phyloP scores from a whole-genome alignment of 2,113 vertebrate genomes.

The Tragelaphus buxtoni region DNA sequence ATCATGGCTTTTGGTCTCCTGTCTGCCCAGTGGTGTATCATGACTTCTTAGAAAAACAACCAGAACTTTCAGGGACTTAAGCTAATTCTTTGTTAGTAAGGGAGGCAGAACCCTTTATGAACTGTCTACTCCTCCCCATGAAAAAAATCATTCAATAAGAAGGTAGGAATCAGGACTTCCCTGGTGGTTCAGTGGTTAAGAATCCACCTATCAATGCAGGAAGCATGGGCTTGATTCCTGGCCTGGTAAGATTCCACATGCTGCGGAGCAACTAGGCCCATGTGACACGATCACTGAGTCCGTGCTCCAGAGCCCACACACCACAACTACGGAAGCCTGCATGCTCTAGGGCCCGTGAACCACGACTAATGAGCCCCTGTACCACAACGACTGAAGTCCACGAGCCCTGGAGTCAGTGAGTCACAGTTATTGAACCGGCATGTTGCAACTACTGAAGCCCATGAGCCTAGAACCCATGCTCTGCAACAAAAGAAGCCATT shows the following conservation, averaged over 20 bases:
- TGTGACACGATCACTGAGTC: neutral
- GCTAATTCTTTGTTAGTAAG: neutral
- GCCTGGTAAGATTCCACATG: neutral
- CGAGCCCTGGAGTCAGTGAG: neutral
- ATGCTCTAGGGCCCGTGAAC: neutral
- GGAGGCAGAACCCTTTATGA: neutral
- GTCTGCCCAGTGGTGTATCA: neutral
- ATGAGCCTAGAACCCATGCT: neutral
- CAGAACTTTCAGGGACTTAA: neutral
- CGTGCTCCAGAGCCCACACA: neutral
- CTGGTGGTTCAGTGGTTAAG: neutral
- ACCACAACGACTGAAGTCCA: neutral
- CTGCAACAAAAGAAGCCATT: neutral
- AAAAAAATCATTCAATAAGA: neutral
- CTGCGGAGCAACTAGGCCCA: neutral
- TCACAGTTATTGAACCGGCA: neutral
- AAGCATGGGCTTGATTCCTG: neutral
- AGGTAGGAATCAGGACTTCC: neutral
- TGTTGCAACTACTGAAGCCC: neutral
- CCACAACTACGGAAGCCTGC: neutral
- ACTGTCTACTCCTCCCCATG: neutral
- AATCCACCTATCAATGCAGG: neutral
- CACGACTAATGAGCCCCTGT: neutral
- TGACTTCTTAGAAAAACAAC: neutral
- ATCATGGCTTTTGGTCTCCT: neutral